phyloP scores from a whole-genome alignment of 2,797 vertebrate species.

The Danio jaintianensis region DNA sequence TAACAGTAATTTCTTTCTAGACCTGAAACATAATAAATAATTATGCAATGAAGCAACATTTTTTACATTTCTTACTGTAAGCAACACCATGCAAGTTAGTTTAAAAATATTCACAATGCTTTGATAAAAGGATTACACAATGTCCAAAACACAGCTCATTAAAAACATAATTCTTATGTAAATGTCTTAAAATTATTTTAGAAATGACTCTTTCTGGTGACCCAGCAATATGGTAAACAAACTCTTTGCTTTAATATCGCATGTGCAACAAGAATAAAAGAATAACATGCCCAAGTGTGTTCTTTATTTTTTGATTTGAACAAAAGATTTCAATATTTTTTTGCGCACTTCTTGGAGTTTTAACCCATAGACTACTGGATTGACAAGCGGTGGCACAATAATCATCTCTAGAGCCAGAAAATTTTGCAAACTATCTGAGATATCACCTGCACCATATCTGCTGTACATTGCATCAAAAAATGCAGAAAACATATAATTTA shows the following conservation, averaged over 20 bases:
- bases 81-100: no score
- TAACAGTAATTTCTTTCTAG: no score
- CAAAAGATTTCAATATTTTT: conserved; percentile 4
- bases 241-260: background rate
- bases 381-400: conserved; percentile 36
- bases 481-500: conserved; percentile 10
- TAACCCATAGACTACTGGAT: conserved; percentile 38
- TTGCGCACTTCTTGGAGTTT: conserved; percentile 28
- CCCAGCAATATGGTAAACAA: background rate
- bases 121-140: no score
- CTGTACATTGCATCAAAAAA: conserved; percentile 31
- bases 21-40: no score
- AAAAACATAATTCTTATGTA: no score
- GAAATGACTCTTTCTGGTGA: background rate
- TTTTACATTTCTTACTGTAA: no score
- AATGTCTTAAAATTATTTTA: no score
- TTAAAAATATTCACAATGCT: no score
- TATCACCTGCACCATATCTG: conserved; percentile 25
- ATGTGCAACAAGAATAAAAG: background rate
- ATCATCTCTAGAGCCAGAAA: conserved; percentile 40
- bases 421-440: background rate
- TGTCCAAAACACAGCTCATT: no score
- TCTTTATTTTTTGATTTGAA: background rate
- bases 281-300: background rate
- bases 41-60: no score